Conservation (phyloP, 2,888 invertebrate species). For the Ectemnius cavifrons region DNA sequence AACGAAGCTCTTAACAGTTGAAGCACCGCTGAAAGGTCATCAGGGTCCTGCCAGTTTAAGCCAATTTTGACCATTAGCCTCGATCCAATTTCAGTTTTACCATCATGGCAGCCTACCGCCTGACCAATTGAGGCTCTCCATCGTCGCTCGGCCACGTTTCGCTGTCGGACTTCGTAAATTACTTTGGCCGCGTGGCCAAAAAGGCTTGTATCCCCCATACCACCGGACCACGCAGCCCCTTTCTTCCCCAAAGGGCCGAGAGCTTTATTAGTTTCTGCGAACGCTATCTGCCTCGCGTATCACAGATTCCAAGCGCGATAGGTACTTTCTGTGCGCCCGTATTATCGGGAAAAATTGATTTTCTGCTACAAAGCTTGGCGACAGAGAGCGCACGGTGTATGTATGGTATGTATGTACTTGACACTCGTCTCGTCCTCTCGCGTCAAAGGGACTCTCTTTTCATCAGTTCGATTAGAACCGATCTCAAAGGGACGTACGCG, state of each 20-base stretch:
- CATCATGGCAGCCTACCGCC: constrained; percentile 59
- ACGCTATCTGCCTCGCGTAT: no score
- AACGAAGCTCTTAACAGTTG: constrained; percentile 59
- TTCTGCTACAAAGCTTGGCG: no score
- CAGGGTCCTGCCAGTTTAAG: constrained; percentile 63
- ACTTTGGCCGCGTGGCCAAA: constrained; percentile 47
- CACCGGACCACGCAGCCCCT: background rate
- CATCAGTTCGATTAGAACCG: constrained; percentile 24
- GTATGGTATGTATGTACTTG: no score
- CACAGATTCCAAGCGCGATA: no score
- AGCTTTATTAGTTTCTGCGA: no score
- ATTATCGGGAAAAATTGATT: no score
- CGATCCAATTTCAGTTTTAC: constrained; percentile 67
- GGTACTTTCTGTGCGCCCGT: no score
- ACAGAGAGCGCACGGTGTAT: no score
- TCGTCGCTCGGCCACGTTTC: constrained; percentile 42
- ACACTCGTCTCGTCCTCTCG: constrained; percentile 8
- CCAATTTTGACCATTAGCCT: constrained; percentile 68
- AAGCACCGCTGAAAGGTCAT: constrained; percentile 60
- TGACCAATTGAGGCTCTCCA: constrained; percentile 58
- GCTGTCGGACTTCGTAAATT: constrained; percentile 47
- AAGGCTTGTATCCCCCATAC: background rate
- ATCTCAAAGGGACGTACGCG: constrained; percentile 15
- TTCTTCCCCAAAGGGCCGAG: constrained; percentile 2
- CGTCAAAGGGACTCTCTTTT: constrained; percentile 10